Evolutionary conservation across 2,113 vertebrate genomes (phyloP), one percentile per base, ranked within the genome.

Genomic region (Orthonyx spaldingii): DNA sequence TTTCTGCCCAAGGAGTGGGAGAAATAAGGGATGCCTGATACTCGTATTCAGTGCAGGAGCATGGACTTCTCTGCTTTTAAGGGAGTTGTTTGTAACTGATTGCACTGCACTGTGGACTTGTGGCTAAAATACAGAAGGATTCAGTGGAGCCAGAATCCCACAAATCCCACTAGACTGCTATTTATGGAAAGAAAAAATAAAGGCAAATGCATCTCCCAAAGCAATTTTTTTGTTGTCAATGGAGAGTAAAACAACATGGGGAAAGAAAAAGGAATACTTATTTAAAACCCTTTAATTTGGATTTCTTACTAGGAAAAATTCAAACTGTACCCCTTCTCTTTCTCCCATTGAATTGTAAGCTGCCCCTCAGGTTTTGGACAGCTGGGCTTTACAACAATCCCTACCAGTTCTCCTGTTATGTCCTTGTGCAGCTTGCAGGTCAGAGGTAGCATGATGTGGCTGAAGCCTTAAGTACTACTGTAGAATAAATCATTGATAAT

Each of bases 371-470:
- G 11, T 84, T 84, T 68, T 61, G 42, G 32, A 30, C 24, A 61
- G 20, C 14, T 84, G 33, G 41, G 68, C n/a, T 84, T 87, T 16
- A 12, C 16, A 82, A 7, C 20, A 57, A 19, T 63, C 23, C 12
- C 32, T 66, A 1, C 0, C 1, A 13, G 33, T 57, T 71, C 17
- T 82, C 28, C 12, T 53, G 5, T 47, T 6, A 2, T 9, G 44
- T 46, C 6, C 1, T 76, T 28, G 10, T 52, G 26, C 24, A 70
- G 15, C 41, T 89, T 64, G n/a, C 23, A n/a, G 65, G 70, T 64
- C 78, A 96, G 14, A 42, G 22, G 65, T 4, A 57, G n/a, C 30
- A 27, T 42, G 49, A 79, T 19, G 23, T 49, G 23, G 7, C 59
- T 83, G 55, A 53, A 82, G 19, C 35, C 27, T 70, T 55, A 9